These are phyloP conservation scores for Alsophila aescularia DNA, from an alignment of 2,888 invertebrate species.

Conservation along the genomic window DNA sequence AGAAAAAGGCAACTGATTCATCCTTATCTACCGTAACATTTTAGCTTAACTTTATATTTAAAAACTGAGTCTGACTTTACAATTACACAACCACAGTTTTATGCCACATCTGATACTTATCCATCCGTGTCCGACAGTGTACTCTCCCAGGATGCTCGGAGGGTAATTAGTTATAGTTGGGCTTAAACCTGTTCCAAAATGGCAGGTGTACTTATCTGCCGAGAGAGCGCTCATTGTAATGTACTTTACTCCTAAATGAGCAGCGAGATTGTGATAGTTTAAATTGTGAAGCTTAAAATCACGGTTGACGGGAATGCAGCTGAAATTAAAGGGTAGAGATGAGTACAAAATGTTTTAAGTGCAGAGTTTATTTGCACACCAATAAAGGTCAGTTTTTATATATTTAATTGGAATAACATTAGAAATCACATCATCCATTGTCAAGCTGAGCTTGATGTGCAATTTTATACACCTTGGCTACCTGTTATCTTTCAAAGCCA, in stretches of 20 bases:
- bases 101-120: constrained; percentile 15
- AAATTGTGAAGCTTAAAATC: not conserved
- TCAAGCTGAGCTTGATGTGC: no score
- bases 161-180: constrained; percentile 57
- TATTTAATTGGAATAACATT: no score
- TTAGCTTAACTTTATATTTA: no score
- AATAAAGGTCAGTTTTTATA: no score
- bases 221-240: constrained; percentile 18
- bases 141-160: constrained; percentile 44
- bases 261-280: not conserved
- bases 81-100: not conserved
- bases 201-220: constrained; percentile 39
- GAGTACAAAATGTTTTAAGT: not conserved
- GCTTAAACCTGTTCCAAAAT: constrained; percentile 45
- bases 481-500: no score
- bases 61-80: no score
- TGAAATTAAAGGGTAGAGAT: not conserved
- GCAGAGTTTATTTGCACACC: not conserved
- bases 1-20: no score
- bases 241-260: constrained; percentile 13
- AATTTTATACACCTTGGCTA: no score
- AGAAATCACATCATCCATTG: no score
- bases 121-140: constrained; percentile 34
- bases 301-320: not conserved
- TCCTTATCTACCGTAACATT: no score